Conservation (phyloP, 2,113 vertebrate genomes). For the Paralichthys olivaceus region DNA sequence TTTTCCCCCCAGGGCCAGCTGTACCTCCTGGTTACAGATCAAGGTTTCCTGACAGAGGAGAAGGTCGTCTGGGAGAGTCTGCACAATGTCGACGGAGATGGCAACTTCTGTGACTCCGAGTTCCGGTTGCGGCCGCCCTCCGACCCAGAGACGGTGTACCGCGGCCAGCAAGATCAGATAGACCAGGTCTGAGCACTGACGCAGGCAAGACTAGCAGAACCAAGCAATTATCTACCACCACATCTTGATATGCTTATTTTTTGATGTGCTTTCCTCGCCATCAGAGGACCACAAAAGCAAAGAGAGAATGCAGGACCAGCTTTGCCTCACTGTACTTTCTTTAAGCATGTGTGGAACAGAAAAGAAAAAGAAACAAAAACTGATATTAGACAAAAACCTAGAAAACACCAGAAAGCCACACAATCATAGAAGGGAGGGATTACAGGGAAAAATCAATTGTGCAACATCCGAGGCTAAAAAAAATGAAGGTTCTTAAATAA, state of each 20-base stretch:
- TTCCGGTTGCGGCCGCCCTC: slow-evolving; percentile 95
- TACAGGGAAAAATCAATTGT: background rate
- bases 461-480: slow-evolving; percentile 1
- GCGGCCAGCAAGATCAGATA: slow-evolving; percentile 98
- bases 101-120: slow-evolving; percentile 97
- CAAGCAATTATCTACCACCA: slow-evolving; percentile 20
- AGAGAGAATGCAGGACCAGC: background rate
- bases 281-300: too few relatives aligned
- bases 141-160: slow-evolving; percentile 94
- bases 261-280: slow-evolving; percentile 4
- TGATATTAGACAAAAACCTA: background rate
- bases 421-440: background rate
- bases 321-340: background rate
- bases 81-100: slow-evolving; percentile 97
- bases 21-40: slow-evolving; percentile 96
- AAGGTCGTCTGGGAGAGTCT: slow-evolving; percentile 99
- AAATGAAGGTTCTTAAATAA: slow-evolving; percentile 51
- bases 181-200: slow-evolving; percentile 88
- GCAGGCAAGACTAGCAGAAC: slow-evolving; percentile 51
- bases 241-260: background rate
- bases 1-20: slow-evolving; percentile 89
- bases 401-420: slow-evolving; percentile 10
- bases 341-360: background rate
- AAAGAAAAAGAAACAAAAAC: slow-evolving; percentile 1
- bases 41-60: slow-evolving; percentile 98